Base-by-base conservation (phyloP, 1,140 invertebrate species). In the Diorhabda elongata region DNA sequence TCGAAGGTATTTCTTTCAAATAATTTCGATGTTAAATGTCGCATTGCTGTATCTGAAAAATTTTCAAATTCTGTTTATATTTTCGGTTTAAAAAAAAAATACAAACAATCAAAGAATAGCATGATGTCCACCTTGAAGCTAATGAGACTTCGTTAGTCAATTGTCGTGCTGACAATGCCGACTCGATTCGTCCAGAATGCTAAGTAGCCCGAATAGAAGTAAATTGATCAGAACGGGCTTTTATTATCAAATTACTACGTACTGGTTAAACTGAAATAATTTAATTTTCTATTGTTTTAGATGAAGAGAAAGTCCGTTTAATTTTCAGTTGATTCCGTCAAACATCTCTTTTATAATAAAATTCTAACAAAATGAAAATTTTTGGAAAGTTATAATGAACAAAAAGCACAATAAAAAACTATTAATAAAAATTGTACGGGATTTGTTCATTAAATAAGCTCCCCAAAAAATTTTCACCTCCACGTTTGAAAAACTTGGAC, bases 81-180 rank as follows among this genome's bases (percentile, higher is more conserved):
- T 26, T 26, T 26, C 26, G 26, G 26, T 26, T 26, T 26, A 26
- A 26, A 26, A 26, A 26, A 11, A 26, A 52, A 52, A n/a, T 52
- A 52, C 47, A 52, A 67, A 60, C 66, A 45, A 67, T 60, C 66
- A 61, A 61, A 60, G 42, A 61, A 11, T 45, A 42, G 65, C 44
- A 61, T 61, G 67, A 71, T 61, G 72, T 73, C 68, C 69, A 73
- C 72, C 67, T 71, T 71, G 64, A 71, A 62, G 68, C 69, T 73
- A 73, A 73, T 73, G 71, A 74, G 75, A 56, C 75, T 73, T 77
- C 76, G 76, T 77, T 77, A 76, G 74, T 74, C 76, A 75, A 77
- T 77, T 77, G 74, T 77, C 74, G 72, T 73, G 76, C 76, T 76
- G 76, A 77, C 74, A 74, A 77, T 71, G 74, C 65, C 74, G 71